A percentile compares a stretch with the other conserved stretches of the same genome.
These are phyloP conservation scores for Parus major DNA, from an alignment of 2,113 vertebrate genomes.

Conservation along the genomic window DNA sequence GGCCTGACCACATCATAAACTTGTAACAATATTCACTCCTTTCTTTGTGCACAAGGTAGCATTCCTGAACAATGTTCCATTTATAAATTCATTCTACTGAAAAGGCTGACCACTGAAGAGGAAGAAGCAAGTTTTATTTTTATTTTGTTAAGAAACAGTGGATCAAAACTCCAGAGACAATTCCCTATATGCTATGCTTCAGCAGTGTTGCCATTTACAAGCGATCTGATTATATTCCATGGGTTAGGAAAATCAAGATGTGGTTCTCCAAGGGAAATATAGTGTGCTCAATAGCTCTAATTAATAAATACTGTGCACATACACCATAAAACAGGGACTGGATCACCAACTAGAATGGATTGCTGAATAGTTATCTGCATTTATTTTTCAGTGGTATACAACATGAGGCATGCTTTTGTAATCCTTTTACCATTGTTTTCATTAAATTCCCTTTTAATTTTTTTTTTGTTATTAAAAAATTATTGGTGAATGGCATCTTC, in stretches of 20 bases:
- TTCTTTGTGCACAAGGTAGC: neutral
- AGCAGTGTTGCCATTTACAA: neutral
- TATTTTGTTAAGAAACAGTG: neutral
- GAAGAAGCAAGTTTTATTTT: neutral
- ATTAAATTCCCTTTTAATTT: neutral
- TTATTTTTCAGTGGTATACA: neutral
- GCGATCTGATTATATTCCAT: neutral
- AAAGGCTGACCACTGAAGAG: neutral
- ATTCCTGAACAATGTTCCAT: neutral
- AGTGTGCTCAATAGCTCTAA: neutral
- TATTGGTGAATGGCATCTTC: neutral
- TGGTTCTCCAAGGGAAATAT: neutral
- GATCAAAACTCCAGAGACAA: neutral
- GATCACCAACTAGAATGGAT: neutral
- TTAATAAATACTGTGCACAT: neutral
- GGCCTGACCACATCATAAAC: neutral
- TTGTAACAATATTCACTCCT: neutral
- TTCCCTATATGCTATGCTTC: neutral
- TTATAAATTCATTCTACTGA: neutral
- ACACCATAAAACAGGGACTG: neutral
- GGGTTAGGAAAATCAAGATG: neutral
- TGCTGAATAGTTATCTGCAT: neutral
- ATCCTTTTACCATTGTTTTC: neutral
- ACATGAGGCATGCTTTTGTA: neutral
- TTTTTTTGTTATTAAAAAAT: neutral